These are phyloP conservation scores for Cephalopholis sonnerati DNA, from an alignment of 2,113 vertebrate species.

Conservation along the genomic window DNA sequence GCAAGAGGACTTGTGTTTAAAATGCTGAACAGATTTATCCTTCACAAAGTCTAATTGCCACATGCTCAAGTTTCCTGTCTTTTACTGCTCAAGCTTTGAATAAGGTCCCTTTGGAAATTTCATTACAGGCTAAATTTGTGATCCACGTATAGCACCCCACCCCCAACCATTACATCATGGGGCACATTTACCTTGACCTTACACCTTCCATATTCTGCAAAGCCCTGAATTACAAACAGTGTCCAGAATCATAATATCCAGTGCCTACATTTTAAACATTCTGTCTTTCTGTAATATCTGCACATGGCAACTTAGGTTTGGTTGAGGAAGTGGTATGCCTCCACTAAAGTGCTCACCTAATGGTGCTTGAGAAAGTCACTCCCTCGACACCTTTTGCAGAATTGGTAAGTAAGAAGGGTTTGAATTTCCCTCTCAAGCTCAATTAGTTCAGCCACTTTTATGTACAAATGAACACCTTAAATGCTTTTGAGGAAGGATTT, in stretches of 20 bases:
- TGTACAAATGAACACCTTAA: not conserved
- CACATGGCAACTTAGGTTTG: not conserved
- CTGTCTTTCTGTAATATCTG: not conserved
- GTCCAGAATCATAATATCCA: too few relatives aligned
- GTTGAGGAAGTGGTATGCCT: not conserved
- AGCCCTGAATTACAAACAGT: not conserved
- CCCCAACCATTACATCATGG: not conserved
- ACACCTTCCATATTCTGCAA: not conserved
- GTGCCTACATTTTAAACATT: too few relatives aligned
- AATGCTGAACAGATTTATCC: slow-evolving; percentile 17
- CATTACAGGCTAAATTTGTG: not conserved
- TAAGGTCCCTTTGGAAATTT: not conserved
- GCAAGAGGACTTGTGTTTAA: slow-evolving; percentile 12
- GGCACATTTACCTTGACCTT: not conserved
- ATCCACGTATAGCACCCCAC: not conserved
- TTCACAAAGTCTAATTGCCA: slow-evolving; percentile 19
- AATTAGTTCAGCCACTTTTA: not conserved
- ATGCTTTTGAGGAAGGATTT: not conserved
- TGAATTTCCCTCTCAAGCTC: not conserved
- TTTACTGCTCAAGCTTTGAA: slow-evolving; percentile 29
- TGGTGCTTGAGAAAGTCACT: not conserved
- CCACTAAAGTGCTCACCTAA: not conserved
- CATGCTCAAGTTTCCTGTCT: not conserved
- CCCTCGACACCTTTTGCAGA: not conserved
- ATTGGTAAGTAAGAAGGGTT: not conserved